Conservation (phyloP, 2,113 vertebrate species). For the Eudyptes chrysolophus region DNA sequence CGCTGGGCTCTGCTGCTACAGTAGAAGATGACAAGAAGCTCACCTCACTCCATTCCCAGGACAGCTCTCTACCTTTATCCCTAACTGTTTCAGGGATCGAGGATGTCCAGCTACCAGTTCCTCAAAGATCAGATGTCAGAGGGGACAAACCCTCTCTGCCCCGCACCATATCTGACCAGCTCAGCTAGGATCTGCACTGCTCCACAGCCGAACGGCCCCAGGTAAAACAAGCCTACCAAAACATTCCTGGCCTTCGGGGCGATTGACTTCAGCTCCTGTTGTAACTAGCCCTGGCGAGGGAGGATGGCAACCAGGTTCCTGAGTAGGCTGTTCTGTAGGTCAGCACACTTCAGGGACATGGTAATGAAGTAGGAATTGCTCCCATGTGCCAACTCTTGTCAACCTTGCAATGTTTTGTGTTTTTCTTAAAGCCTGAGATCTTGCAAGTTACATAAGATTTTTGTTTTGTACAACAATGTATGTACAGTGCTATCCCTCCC, state of each 20-base stretch:
- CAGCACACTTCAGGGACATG: neutral
- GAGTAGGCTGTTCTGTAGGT: neutral
- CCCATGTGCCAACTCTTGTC: neutral
- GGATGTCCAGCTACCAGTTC: neutral
- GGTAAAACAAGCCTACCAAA: neutral
- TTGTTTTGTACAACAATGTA: neutral
- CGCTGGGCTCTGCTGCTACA: neutral
- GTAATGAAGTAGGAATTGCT: constrained; percentile 10
- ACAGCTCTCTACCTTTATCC: neutral
- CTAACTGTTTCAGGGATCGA: neutral
- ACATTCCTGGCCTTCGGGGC: neutral
- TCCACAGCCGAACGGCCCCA: accelerated
- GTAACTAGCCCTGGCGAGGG: neutral
- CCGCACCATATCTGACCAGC: neutral
- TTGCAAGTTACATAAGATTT: neutral
- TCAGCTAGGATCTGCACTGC: neutral
- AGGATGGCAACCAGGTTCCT: constrained; percentile 31
- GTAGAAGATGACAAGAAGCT: neutral
- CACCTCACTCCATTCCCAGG: neutral
- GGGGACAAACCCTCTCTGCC: neutral
- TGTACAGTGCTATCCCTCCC: neutral
- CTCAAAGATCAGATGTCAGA: neutral
- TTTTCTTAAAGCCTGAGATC: neutral
- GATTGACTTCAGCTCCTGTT: neutral
- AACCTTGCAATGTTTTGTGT: neutral